Evolutionary conservation across 2,113 vertebrate genomes (phyloP).

Genomic region (Gadus macrocephalus): DNA sequence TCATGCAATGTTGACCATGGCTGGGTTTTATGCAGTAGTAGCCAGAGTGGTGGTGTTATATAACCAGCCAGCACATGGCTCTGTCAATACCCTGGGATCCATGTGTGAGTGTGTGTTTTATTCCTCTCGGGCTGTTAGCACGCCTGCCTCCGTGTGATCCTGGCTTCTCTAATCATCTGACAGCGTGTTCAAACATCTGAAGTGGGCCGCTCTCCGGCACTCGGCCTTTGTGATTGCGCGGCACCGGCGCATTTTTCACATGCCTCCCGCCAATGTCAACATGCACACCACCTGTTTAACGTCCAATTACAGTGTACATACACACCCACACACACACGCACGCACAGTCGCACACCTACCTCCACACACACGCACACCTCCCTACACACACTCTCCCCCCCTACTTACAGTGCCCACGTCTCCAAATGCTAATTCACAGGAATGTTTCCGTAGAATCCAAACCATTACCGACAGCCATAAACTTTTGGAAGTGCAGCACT

Average conservation of each 20-base stretch:
- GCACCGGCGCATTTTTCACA: conserved; percentile 73
- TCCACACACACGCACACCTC: too few species aligned
- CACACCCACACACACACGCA: conserved; percentile 30
- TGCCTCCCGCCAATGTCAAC: conserved; percentile 67
- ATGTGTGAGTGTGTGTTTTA: conserved; percentile 24
- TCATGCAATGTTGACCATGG: too few species aligned
- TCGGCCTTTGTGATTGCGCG: conserved; percentile 58
- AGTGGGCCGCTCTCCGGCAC: conserved; percentile 57
- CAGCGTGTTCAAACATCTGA: conserved; percentile 65
- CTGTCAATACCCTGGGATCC: too few species aligned
- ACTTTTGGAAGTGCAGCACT: neutral
- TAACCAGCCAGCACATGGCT: too few species aligned
- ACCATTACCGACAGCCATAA: neutral
- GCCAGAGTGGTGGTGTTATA: too few species aligned
- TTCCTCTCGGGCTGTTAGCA: conserved; percentile 29
- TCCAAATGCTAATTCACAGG: neutral
- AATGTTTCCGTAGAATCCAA: conserved; percentile 7
- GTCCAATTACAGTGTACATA: conserved; percentile 59
- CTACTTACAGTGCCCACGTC: too few species aligned
- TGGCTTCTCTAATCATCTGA: conserved; percentile 55
- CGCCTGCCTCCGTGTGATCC: conserved; percentile 59
- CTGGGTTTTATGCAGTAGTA: too few species aligned
- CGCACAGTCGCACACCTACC: conserved; percentile 13
- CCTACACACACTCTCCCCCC: too few species aligned
- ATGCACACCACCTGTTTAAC: conserved; percentile 69